These are phyloP conservation scores for Catostylus mosaicus DNA, from an alignment of 30 jellyfish, hydroid and myxozoan species.

Conservation along the genomic window DNA sequence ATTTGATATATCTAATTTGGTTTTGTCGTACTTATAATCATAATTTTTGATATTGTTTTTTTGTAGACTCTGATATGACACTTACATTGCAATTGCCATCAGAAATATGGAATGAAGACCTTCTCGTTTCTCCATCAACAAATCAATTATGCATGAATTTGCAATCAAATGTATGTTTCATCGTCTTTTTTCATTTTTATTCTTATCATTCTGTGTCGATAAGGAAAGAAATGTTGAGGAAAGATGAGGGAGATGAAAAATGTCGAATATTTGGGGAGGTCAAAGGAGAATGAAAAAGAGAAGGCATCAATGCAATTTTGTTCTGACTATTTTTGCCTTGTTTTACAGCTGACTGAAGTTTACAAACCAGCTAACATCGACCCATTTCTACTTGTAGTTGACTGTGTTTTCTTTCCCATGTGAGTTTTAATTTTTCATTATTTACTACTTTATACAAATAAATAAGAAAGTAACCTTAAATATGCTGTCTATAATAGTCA, in stretches of 20 bases:
- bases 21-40: too few species aligned
- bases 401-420: constrained; percentile 36
- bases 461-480: too few species aligned
- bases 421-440: constrained; percentile 7
- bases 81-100: constrained; percentile 23
- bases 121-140: neutral
- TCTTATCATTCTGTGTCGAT: neutral
- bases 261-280: too few species aligned
- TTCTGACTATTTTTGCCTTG: neutral
- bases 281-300: too few species aligned
- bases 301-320: too few species aligned
- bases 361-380: constrained; percentile 21
- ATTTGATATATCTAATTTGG: too few species aligned
- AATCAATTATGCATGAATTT: constrained; percentile 19
- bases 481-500: too few species aligned
- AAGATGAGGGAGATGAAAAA: too few species aligned
- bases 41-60: too few species aligned
- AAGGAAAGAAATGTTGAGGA: neutral
- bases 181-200: neutral
- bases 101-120: constrained; percentile 28
- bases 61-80: constrained; percentile 40
- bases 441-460: neutral
- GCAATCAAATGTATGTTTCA: constrained; percentile 30
- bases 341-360: constrained; percentile 20
- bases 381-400: constrained; percentile 11